These are phyloP conservation scores for Drosophila rubida DNA, from an alignment of 2,888 invertebrate genomes.

Conservation along the genomic window DNA sequence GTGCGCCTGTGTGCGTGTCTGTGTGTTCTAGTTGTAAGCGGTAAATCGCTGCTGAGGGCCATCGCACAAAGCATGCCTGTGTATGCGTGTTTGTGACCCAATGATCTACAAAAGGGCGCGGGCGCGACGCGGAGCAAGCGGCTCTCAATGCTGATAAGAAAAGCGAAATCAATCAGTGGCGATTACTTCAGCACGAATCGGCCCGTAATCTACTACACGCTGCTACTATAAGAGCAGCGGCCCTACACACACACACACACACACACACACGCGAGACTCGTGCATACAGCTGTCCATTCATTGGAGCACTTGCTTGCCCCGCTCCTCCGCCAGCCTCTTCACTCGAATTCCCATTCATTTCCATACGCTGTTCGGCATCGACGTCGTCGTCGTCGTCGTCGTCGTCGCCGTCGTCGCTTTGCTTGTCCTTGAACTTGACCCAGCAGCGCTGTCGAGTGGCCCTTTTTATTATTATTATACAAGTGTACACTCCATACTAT, in stretches of 20 bases:
- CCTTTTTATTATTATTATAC: conserved; percentile 68
- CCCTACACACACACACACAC: conserved; percentile 28
- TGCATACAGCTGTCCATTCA: conserved; percentile 36
- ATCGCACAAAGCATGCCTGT: conserved; percentile 5
- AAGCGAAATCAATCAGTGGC: conserved; percentile 63
- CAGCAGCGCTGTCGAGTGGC: conserved; percentile 68
- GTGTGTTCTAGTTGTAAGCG: conserved; percentile 73
- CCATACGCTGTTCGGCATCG: conserved; percentile 57
- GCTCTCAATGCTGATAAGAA: conserved; percentile 46
- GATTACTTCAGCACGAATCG: conserved; percentile 49
- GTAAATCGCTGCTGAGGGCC: conserved; percentile 74
- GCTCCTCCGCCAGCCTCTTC: neutral
- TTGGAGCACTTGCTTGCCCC: conserved; percentile 30
- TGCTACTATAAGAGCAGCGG: conserved; percentile 7
- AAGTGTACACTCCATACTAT: conserved; percentile 52
- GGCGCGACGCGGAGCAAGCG: conserved; percentile 36
- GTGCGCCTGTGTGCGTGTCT: neutral
- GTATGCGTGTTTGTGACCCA: conserved; percentile 60
- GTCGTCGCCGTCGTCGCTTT: conserved; percentile 35
- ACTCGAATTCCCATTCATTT: conserved; percentile 62
- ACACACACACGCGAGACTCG: conserved; percentile 1
- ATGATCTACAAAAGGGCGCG: conserved; percentile 75
- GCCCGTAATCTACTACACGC: conserved; percentile 40
- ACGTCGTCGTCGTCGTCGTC: no score
- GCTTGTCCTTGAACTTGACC: conserved; percentile 81